These are phyloP conservation scores for Parazoanthus atlanticus DNA, from an alignment of 92 coral and sea anemone species.

Conservation along the genomic window DNA sequence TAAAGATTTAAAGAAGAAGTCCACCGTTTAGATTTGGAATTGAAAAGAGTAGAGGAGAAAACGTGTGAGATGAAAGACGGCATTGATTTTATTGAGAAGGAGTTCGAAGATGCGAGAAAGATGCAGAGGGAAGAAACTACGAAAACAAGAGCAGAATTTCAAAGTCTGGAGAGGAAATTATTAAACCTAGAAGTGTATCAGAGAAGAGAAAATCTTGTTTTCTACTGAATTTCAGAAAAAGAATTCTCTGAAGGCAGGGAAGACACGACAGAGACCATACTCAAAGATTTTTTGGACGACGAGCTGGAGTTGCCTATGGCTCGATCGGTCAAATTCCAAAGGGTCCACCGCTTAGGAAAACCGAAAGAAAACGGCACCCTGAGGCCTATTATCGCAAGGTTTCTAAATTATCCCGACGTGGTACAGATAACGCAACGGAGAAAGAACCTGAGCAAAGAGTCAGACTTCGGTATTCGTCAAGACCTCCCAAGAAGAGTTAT, in stretches of 20 bases:
- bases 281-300: slow-evolving; percentile 29
- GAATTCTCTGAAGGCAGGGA: slow-evolving; percentile 9
- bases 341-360: slow-evolving; percentile 10
- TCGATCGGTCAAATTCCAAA: slow-evolving; percentile 29
- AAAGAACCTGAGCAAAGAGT: not conserved
- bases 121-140: not conserved
- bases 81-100: not conserved
- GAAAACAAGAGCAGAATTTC: not conserved
- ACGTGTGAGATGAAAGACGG: not conserved
- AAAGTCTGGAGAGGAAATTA: not conserved
- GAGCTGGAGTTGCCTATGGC: slow-evolving; percentile 15
- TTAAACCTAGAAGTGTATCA: slow-evolving; percentile 14
- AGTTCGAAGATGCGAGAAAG: slow-evolving; percentile 17
- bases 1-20: not conserved
- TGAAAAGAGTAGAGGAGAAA: not conserved
- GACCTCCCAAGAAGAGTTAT: slow-evolving; percentile 40
- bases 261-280: slow-evolving; percentile 15
- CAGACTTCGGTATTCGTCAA: slow-evolving; percentile 13
- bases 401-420: slow-evolving; percentile 8
- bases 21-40: not conserved
- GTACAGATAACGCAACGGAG: slow-evolving; percentile 18
- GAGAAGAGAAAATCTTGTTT: slow-evolving; percentile 23
- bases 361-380: slow-evolving; percentile 25
- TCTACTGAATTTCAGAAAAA: not conserved
- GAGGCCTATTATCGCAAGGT: slow-evolving; percentile 26